phyloP scores from a whole-genome alignment of 2,797 vertebrate genomes.

The Sebastes kiyomatsui region DNA sequence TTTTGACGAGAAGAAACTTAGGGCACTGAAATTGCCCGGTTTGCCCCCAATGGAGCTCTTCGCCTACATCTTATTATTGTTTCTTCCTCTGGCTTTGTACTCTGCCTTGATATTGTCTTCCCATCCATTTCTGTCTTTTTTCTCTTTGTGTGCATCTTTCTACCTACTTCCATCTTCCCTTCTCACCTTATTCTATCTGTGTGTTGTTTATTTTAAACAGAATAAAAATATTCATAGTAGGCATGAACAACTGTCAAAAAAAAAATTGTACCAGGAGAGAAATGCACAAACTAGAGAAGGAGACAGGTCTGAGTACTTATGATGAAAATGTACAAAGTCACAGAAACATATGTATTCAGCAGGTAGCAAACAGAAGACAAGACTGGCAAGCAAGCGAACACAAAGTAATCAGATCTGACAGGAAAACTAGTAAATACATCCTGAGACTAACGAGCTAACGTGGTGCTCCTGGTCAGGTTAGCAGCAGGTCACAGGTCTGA shows the following conservation, averaged over 20 bases:
- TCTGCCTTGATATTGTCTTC: neutral
- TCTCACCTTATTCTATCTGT: neutral
- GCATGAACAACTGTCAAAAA: neutral
- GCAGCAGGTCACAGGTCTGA: neutral
- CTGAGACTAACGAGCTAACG: neutral
- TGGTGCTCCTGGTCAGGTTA: neutral
- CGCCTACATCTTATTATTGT: neutral
- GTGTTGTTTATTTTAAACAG: neutral
- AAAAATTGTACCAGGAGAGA: neutral
- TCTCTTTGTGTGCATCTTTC: neutral
- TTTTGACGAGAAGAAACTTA: constrained; percentile 29
- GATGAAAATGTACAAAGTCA: neutral
- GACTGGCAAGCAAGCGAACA: neutral
- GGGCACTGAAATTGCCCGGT: neutral
- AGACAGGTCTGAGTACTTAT: neutral
- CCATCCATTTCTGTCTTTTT: neutral
- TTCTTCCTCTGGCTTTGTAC: neutral
- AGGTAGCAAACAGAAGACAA: neutral
- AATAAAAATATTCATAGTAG: neutral
- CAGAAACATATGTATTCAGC: neutral
- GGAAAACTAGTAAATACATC: neutral
- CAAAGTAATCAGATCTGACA: neutral
- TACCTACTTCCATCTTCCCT: neutral
- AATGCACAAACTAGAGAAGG: neutral
- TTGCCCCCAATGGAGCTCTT: neutral